Conservation (phyloP, 2,113 vertebrate genomes). For the Lampris incognitus region DNA sequence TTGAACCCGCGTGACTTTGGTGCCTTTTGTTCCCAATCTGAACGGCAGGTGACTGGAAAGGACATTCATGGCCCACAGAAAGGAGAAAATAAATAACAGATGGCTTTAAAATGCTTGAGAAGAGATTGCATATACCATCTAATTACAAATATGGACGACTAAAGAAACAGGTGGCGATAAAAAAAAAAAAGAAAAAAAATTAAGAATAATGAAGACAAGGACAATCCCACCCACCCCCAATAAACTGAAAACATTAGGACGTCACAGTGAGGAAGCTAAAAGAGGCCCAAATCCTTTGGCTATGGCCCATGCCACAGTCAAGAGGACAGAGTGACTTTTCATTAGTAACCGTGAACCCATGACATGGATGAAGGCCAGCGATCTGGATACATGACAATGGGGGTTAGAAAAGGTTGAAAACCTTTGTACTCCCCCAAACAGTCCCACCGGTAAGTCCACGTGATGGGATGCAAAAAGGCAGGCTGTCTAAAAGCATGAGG, state of each 20-base stretch:
- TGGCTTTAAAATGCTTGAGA: conserved; percentile 18
- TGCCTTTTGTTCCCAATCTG: not conserved
- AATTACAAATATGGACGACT: conserved; percentile 13
- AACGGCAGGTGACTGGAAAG: conserved; percentile 16
- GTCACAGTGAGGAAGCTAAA: conserved; percentile 47
- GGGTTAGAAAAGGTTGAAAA: conserved; percentile 11
- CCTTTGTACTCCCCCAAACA: conserved; percentile 23
- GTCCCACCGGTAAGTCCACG: conserved; percentile 44
- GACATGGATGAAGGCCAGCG: conserved; percentile 53
- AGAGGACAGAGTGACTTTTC: conserved; percentile 76
- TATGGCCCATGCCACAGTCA: conserved; percentile 42
- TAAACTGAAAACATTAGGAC: conserved; percentile 45
- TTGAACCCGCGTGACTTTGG: too few relatives aligned
- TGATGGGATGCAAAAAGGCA: conserved; percentile 42
- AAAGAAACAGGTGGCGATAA: not conserved
- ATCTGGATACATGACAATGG: conserved; percentile 38
- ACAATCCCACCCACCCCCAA: conserved; percentile 18
- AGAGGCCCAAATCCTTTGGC: conserved; percentile 47
- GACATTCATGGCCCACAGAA: conserved; percentile 57
- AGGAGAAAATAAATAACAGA: conserved; percentile 47
- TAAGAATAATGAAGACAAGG: not conserved
- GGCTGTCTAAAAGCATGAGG: conserved; percentile 28
- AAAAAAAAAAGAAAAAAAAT: not conserved
- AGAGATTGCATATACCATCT: conserved; percentile 16
- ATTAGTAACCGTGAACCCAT: conserved; percentile 80